phyloP scores from a whole-genome alignment of 1,140 invertebrate genomes.

The Galleria mellonella region DNA sequence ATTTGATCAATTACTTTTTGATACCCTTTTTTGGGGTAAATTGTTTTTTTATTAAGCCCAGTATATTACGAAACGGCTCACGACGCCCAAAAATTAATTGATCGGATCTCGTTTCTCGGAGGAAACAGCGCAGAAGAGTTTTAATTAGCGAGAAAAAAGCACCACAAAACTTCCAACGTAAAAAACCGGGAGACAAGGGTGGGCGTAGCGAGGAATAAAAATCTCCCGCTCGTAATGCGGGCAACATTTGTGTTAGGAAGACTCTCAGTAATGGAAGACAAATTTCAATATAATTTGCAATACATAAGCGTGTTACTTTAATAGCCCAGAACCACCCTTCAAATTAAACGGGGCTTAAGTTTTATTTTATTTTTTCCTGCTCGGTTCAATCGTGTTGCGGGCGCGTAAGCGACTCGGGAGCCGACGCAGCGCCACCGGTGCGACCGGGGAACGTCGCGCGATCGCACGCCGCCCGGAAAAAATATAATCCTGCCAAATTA shows the following conservation, averaged over 20 bases:
- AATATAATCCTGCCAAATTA: constrained; percentile 75
- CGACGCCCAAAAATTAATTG: constrained; percentile 70
- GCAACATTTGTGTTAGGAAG: constrained; percentile 73
- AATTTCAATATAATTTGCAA: constrained; percentile 77
- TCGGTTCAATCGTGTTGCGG: constrained; percentile 42
- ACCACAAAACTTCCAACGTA: constrained; percentile 68
- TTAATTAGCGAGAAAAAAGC: constrained; percentile 73
- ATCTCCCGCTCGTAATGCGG: constrained; percentile 69
- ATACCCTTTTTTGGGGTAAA: constrained; percentile 41
- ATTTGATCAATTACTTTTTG: constrained; percentile 44
- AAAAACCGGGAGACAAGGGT: constrained; percentile 71
- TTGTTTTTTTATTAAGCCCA: constrained; percentile 47
- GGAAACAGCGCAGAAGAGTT: constrained; percentile 73
- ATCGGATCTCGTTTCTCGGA: constrained; percentile 69
- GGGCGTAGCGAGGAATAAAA: constrained; percentile 68
- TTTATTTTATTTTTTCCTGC: constrained; percentile 72
- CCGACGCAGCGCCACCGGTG: constrained; percentile 37
- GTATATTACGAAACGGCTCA: constrained; percentile 68
- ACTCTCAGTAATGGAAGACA: constrained; percentile 72
- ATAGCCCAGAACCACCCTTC: constrained; percentile 75
- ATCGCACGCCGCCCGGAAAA: constrained; percentile 56
- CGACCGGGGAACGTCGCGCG: constrained; percentile 31
- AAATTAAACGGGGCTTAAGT: constrained; percentile 76
- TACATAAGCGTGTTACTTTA: constrained; percentile 77
- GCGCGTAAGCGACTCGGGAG: constrained; percentile 32